These are phyloP conservation scores for Teleogryllus occipitalis DNA, from an alignment of 1,140 invertebrate species.

Conservation along the genomic window DNA sequence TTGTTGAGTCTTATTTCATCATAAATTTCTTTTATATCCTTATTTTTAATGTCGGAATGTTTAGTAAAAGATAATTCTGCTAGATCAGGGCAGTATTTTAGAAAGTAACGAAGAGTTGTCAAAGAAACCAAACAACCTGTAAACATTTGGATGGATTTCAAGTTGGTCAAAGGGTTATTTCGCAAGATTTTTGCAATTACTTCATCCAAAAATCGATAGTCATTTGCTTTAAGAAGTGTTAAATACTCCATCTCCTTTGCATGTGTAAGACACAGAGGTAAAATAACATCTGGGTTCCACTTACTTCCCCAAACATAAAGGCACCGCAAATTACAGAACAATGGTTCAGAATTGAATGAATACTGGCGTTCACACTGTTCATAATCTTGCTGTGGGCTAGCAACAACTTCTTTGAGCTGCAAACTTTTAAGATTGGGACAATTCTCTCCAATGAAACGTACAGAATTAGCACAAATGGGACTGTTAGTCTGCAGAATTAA, in stretches of 20 bases:
- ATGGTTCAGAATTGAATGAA: background rate
- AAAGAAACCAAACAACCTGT: background rate
- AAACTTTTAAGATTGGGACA: slow-evolving; percentile 15
- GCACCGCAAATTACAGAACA: slow-evolving; percentile 15
- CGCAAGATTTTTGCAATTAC: slow-evolving; percentile 9
- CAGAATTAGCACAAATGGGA: background rate
- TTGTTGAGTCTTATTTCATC: background rate
- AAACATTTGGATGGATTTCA: slow-evolving; percentile 11
- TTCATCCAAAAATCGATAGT: slow-evolving; percentile 1
- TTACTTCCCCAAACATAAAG: slow-evolving; percentile 10
- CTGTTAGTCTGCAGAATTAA: slow-evolving; percentile 8
- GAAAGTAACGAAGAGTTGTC: slow-evolving; percentile 13
- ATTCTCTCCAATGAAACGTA: slow-evolving; percentile 13
- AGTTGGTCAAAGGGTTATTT: slow-evolving; percentile 15
- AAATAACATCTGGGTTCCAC: slow-evolving; percentile 13
- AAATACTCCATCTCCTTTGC: slow-evolving; percentile 16
- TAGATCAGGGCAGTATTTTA: slow-evolving; percentile 16
- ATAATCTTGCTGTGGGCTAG: background rate
- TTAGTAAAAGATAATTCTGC: slow-evolving; percentile 7
- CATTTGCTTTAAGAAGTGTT: background rate
- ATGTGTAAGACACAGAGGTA: slow-evolving; percentile 16
- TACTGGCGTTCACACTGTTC: background rate
- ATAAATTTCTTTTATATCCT: background rate
- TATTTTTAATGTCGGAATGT: background rate
- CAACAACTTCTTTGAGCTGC: slow-evolving; percentile 6